Evolutionary conservation across 1,140 invertebrate genomes (phyloP).

Genomic region (Pseudomyrmex flavicornis): DNA sequence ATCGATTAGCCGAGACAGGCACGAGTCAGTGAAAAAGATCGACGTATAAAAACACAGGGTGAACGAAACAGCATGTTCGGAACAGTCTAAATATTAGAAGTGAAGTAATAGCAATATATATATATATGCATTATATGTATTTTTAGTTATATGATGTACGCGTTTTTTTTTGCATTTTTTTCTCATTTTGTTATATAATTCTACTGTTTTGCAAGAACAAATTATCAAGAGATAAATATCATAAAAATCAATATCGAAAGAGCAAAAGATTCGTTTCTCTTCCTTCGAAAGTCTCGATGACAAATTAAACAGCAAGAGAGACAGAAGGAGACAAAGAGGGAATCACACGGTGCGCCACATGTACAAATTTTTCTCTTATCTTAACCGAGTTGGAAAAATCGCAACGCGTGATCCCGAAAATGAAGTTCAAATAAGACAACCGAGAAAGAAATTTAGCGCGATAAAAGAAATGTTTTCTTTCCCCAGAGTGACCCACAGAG

Average conservation of each 20-base stretch:
- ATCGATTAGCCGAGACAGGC: conserved; percentile 37
- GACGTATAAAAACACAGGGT: conserved; percentile 31
- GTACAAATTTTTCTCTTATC: conserved; percentile 39
- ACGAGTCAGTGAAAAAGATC: conserved; percentile 42
- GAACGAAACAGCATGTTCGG: conserved; percentile 19
- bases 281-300: conserved; percentile 29
- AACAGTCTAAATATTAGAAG: conserved; percentile 25
- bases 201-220: neutral
- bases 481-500: no score
- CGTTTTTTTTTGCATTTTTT: neutral
- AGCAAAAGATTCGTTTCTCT: conserved; percentile 29
- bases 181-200: conserved; percentile 32
- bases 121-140: neutral
- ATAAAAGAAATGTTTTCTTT: conserved; percentile 21
- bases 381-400: neutral
- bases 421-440: neutral
- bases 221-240: conserved; percentile 47
- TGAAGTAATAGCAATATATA: neutral
- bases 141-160: conserved; percentile 9
- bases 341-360: neutral
- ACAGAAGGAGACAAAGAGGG: neutral
- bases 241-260: conserved; percentile 53
- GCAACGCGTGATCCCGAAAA: neutral
- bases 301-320: conserved; percentile 33
- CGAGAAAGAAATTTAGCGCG: conserved; percentile 10